Conservation (phyloP, 53 echinoderm and acorn worm species). For the Holothuria leucospilota region DNA sequence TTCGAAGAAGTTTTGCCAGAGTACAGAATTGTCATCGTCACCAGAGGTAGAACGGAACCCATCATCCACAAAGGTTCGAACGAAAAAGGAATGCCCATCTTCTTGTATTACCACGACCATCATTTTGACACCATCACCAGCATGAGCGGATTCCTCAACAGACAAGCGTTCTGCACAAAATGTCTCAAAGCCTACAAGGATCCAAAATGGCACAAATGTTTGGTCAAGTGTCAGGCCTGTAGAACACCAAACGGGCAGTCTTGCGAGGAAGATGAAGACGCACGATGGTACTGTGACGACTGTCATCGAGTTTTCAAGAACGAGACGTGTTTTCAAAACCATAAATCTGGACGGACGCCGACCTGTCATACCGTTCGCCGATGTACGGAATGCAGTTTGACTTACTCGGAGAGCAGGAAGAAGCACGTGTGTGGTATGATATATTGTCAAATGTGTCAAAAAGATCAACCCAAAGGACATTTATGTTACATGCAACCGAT, state of each 20-base stretch:
- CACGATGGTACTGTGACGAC: background rate
- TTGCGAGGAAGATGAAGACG: background rate
- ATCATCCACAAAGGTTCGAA: background rate
- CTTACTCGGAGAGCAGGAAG: background rate
- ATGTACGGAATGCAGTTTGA: background rate
- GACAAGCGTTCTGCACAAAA: conserved; percentile 9
- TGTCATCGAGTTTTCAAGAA: conserved; percentile 33
- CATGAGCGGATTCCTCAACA: conserved; percentile 19
- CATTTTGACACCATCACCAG: conserved; percentile 14
- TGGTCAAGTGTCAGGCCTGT: background rate
- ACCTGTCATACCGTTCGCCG: background rate
- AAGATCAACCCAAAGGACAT: conserved; percentile 6
- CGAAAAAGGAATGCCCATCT: background rate
- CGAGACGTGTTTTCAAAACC: conserved; percentile 25
- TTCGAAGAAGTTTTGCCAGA: conserved; percentile 16
- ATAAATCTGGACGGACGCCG: background rate
- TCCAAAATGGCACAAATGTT: background rate
- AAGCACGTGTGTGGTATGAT: background rate
- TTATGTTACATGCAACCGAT: conserved; percentile 38
- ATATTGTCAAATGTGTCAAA: conserved; percentile 18
- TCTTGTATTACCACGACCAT: conserved; percentile 2
- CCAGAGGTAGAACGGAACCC: background rate
- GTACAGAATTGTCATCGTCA: conserved; percentile 11
- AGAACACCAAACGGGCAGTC: background rate
- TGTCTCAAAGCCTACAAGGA: conserved; percentile 43